Conservation (phyloP, 2,888 invertebrate species). For the Ariolimax columbianus region DNA sequence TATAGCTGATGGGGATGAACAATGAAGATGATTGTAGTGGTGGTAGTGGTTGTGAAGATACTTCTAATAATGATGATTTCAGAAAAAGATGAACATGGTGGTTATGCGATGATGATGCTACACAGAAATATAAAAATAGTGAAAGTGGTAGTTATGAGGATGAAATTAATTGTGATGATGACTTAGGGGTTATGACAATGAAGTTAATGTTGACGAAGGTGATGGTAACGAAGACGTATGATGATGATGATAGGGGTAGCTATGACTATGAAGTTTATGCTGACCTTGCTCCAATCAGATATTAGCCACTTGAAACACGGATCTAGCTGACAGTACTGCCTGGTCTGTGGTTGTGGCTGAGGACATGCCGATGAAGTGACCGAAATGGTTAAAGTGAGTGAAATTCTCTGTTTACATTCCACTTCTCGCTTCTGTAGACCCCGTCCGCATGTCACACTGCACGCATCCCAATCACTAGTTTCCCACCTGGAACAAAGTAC, state of each 20-base stretch:
- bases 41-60: too few species aligned
- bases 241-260: background rate
- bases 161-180: too few species aligned
- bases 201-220: too few species aligned
- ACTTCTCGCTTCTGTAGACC: conserved; percentile 87
- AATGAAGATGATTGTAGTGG: too few species aligned
- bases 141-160: too few species aligned
- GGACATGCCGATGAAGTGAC: conserved; percentile 84
- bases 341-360: conserved; percentile 78
- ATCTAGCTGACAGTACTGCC: conserved; percentile 67
- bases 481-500: conserved; percentile 86
- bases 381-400: conserved; percentile 81
- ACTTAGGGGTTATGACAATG: too few species aligned
- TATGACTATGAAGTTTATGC: background rate
- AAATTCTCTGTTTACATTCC: conserved; percentile 85
- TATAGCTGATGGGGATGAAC: too few species aligned
- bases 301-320: conserved; percentile 80
- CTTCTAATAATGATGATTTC: too few species aligned
- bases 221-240: background rate
- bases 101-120: too few species aligned
- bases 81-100: too few species aligned
- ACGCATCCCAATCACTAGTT: conserved; percentile 88
- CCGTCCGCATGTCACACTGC: conserved; percentile 87
- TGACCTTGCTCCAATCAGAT: conserved; percentile 82
- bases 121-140: too few species aligned